Evolutionary conservation across 2,888 invertebrate species (phyloP), one percentile per base, ranked within the genome.

Genomic region (Villa cingulata): DNA sequence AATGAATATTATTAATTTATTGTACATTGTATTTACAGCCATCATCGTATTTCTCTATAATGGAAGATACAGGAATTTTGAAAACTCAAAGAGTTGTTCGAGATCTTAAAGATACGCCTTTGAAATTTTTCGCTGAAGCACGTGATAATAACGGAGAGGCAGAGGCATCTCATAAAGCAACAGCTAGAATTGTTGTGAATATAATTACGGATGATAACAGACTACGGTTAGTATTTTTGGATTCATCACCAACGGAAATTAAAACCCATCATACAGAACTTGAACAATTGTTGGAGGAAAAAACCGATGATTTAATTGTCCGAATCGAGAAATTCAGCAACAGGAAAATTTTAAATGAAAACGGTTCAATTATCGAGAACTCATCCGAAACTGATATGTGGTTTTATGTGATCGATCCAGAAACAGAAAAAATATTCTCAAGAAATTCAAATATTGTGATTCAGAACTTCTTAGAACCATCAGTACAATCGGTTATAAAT

Each of bases 301-400:
- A 63, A 51, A 63, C 65, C 2, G 81, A 82, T 9, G 83, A 82
- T 0, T 68, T 88, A 6, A 74, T 90, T 14, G 80, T 86, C 4
- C 85, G 89, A 0, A 75, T 92, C 40, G 91, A 92, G 61, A 82
- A 82, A 55, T 73, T 92, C n/a, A 81, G 85, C n/a, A 76, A 82
- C 2, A 75, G 84, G 46, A 82, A 86, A 61, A 81, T 74, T 55
- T 63, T 84, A 12, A 80, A 80, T 14, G 78, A 77, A 43, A 89
- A 88, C 62, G 83, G 84, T 5, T 84, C 86, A 0, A 65, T 88
- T 18, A 69, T 68, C 34, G 79, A 76, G 49, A 83, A 86, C 62
- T 71, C 77, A 0, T 74, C 75, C 7, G 86, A 85, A 9, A 87
- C 89, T 0, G 90, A 91, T 58, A 78, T 90, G 7, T 90, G 89